phyloP scores from a whole-genome alignment of 2,888 invertebrate species.

The Hedychridium roseum region DNA sequence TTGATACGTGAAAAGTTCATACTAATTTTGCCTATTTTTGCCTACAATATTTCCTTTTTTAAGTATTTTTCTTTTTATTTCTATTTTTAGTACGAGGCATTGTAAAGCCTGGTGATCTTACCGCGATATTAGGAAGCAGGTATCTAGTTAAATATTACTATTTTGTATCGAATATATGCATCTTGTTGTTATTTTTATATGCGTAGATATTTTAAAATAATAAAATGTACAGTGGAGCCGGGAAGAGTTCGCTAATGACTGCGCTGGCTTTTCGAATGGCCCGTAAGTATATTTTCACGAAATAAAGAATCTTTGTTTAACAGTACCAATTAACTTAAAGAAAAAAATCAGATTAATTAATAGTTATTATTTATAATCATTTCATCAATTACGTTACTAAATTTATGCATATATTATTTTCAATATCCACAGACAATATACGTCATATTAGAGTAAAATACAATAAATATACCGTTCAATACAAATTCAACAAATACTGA shows the following conservation, averaged over 20 bases:
- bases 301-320: background rate
- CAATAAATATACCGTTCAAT: too few relatives aligned
- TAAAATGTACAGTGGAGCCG: slow-evolving; percentile 75
- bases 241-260: slow-evolving; percentile 89
- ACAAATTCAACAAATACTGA: too few relatives aligned
- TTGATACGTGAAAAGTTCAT: background rate
- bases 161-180: background rate
- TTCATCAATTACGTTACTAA: too few relatives aligned
- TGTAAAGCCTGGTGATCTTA: slow-evolving; percentile 81
- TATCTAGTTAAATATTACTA: slow-evolving; percentile 49
- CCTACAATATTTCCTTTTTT: background rate
- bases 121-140: slow-evolving; percentile 88
- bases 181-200: slow-evolving; percentile 11
- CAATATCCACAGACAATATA: too few relatives aligned
- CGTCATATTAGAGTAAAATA: too few relatives aligned
- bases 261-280: slow-evolving; percentile 80
- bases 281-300: slow-evolving; percentile 66
- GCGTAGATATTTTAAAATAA: background rate
- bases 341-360: too few relatives aligned
- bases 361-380: too few relatives aligned
- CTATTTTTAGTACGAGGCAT: slow-evolving; percentile 76
- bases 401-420: too few relatives aligned
- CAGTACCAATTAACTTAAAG: too few relatives aligned
- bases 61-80: slow-evolving; percentile 2
- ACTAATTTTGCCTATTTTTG: background rate